These are phyloP conservation scores for Linurgus olivaceus DNA, from an alignment of 2,797 vertebrate genomes.

Conservation along the genomic window DNA sequence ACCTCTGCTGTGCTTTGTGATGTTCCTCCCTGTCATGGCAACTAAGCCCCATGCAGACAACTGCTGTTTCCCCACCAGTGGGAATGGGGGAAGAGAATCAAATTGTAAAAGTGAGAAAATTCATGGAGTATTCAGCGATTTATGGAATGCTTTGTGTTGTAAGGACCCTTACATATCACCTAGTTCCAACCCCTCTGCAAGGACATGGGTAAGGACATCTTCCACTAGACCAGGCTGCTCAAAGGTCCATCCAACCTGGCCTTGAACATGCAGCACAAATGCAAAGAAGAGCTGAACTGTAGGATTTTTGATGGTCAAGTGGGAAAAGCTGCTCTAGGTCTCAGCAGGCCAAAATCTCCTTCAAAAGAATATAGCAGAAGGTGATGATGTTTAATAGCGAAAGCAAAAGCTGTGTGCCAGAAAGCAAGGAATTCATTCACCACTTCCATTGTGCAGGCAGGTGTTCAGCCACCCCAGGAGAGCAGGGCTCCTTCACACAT, in stretches of 20 bases:
- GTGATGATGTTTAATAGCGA: not conserved
- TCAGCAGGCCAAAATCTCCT: not conserved
- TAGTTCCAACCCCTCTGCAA: not conserved
- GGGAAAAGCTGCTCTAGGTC: not conserved
- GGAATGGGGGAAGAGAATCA: not conserved
- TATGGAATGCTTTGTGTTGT: not conserved
- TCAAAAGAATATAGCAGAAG: not conserved
- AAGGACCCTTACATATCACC: not conserved
- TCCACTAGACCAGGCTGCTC: not conserved
- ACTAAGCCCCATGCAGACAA: not conserved
- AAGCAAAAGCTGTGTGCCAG: not conserved
- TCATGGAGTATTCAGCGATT: not conserved
- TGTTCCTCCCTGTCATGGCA: not conserved
- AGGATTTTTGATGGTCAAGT: not conserved
- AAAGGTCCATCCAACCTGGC: not conserved
- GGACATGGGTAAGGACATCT: not conserved
- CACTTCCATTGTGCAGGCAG: not conserved
- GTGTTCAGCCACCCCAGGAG: not conserved
- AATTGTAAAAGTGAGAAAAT: not conserved
- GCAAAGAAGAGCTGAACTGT: not conserved
- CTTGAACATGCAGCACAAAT: not conserved
- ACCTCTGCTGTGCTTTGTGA: not conserved
- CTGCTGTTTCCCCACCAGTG: fast-evolving
- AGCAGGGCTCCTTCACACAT: not conserved
- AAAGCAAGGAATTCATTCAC: not conserved